phyloP scores from a whole-genome alignment of 2,888 invertebrate species.

The Tiphia femorata region DNA sequence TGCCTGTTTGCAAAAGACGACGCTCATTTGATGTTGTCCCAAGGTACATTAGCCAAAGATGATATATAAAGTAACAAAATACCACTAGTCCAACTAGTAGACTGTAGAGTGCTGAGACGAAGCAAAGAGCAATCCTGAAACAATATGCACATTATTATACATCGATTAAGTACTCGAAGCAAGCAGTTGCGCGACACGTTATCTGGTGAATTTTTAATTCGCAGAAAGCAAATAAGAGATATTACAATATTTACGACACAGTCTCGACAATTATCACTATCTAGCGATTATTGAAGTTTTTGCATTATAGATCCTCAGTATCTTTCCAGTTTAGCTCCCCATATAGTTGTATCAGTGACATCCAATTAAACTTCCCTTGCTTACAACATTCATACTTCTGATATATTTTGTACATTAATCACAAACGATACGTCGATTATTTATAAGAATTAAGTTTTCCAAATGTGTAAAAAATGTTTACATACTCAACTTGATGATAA shows the following conservation, averaged over 20 bases:
- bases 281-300: constrained; percentile 37
- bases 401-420: constrained; percentile 7
- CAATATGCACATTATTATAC: constrained; percentile 48
- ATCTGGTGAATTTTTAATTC: constrained; percentile 44
- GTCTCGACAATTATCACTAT: constrained; percentile 41
- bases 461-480: constrained; percentile 36
- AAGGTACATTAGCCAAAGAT: constrained; percentile 64
- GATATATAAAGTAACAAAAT: constrained; percentile 64
- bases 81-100: constrained; percentile 64
- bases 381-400: constrained; percentile 1
- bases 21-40: constrained; percentile 61
- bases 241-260: constrained; percentile 39
- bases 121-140: constrained; percentile 69
- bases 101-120: constrained; percentile 69
- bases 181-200: constrained; percentile 39
- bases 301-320: constrained; percentile 33
- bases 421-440: not conserved
- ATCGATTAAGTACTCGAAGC: constrained; percentile 20
- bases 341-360: constrained; percentile 14
- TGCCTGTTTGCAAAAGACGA: constrained; percentile 40
- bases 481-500: constrained; percentile 83
- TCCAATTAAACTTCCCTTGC: constrained; percentile 9
- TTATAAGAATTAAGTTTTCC: not conserved
- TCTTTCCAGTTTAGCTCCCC: constrained; percentile 42
- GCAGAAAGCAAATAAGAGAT: constrained; percentile 44